A percentile compares a stretch with the other conserved stretches of the same genome.
Conservation (phyloP, 1,140 invertebrate genomes). For the honey bee (Apis mellifera) region DNA sequence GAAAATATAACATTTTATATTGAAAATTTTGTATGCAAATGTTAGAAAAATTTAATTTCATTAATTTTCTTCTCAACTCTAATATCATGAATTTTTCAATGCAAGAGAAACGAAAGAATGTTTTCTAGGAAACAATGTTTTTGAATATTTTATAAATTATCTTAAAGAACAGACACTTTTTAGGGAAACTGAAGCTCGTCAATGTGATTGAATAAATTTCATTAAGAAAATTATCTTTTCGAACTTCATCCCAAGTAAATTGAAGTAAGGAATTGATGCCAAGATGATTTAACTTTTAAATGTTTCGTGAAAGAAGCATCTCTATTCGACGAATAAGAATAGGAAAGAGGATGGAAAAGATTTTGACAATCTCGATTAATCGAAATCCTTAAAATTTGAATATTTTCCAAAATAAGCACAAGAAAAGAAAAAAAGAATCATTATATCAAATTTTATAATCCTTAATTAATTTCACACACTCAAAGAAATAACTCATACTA, state of each 20-base stretch:
- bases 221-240: constrained; percentile 3
- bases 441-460: no score
- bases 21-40: no score
- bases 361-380: neutral
- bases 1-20: no score
- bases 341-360: neutral
- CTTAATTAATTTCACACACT: no score
- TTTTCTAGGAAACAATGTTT: neutral
- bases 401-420: no score
- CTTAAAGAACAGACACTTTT: neutral
- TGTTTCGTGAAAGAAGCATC: neutral
- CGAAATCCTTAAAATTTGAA: no score
- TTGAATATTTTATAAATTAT: neutral
- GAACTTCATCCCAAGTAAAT: neutral
- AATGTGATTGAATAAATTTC: neutral
- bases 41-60: neutral
- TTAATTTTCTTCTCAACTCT: neutral
- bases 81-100: neutral
- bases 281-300: neutral
- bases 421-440: no score
- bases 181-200: neutral
- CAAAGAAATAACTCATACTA: no score
- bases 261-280: neutral
- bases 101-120: neutral
- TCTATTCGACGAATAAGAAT: neutral